Evolutionary conservation across 2,113 vertebrate genomes (phyloP).

Genomic region (Nettapus auritus): DNA sequence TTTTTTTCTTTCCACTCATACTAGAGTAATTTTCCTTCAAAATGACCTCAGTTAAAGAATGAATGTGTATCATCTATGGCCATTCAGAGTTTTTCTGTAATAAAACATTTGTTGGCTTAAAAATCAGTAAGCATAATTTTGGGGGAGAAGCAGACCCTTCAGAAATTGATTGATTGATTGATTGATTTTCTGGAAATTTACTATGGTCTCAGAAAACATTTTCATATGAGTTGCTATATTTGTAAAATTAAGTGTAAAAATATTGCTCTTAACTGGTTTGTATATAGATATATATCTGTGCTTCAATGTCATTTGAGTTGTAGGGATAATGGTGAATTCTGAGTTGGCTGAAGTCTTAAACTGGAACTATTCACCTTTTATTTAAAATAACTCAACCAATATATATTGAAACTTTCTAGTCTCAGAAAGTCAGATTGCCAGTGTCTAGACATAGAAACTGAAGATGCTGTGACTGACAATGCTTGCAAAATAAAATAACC

Average conservation of each 20-base stretch:
- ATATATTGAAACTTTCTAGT: not conserved
- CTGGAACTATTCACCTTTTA: not conserved
- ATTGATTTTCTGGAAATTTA: not conserved
- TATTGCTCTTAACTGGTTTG: not conserved
- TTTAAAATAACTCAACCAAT: not conserved
- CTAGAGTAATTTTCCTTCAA: not conserved
- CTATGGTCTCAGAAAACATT: not conserved
- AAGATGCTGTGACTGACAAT: not conserved
- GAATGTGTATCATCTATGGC: not conserved
- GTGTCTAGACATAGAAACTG: not conserved
- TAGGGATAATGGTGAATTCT: not conserved
- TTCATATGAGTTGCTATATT: not conserved
- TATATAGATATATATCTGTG: not conserved
- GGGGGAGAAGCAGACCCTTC: not conserved
- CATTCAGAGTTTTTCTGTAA: not conserved
- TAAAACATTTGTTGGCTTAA: not conserved
- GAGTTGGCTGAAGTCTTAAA: not conserved
- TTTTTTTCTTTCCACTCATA: not conserved
- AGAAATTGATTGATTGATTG: not conserved
- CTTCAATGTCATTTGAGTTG: not conserved
- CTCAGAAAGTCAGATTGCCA: not conserved
- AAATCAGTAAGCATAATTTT: not conserved
- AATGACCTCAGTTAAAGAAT: not conserved
- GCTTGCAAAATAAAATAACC: not conserved
- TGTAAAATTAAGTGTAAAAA: not conserved